A percentile compares a stretch with the other conserved stretches of the same genome.
Evolutionary conservation across 1,140 invertebrate species (phyloP).

Genomic region (Achatina immaculata): DNA sequence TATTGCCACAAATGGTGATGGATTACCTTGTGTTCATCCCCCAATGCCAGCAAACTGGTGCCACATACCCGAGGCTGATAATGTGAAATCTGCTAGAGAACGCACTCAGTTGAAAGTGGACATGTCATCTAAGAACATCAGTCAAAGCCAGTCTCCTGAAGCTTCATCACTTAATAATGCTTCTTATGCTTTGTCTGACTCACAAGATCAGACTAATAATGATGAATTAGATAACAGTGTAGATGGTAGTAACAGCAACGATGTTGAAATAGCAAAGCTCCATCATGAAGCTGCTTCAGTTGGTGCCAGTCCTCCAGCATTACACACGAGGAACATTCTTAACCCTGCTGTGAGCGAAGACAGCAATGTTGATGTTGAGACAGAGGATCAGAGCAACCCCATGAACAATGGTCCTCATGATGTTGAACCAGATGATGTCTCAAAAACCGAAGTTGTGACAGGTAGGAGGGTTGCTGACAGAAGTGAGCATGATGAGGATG

Average conservation of each 20-base stretch:
- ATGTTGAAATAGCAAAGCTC: too few species aligned
- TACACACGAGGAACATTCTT: too few species aligned
- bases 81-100: not conserved
- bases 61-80: not conserved
- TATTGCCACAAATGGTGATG: slow-evolving; percentile 18
- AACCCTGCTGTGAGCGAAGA: not conserved
- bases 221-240: too few species aligned
- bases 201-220: too few species aligned
- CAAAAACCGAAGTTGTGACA: too few species aligned
- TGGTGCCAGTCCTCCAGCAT: too few species aligned
- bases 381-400: not conserved
- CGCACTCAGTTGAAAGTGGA: not conserved
- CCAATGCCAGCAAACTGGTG: not conserved
- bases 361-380: slow-evolving; percentile 5
- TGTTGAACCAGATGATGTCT: too few species aligned
- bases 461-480: not conserved
- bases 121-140: not conserved
- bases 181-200: too few species aligned
- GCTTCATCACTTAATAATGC: too few species aligned
- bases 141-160: not conserved
- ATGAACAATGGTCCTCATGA: not conserved
- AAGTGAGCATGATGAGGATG: not conserved
- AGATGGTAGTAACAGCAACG: too few species aligned
- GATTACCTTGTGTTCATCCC: not conserved
- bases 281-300: too few species aligned